Base-by-base conservation (phyloP, 2,888 invertebrate species). In the Tetragnatha montana region DNA sequence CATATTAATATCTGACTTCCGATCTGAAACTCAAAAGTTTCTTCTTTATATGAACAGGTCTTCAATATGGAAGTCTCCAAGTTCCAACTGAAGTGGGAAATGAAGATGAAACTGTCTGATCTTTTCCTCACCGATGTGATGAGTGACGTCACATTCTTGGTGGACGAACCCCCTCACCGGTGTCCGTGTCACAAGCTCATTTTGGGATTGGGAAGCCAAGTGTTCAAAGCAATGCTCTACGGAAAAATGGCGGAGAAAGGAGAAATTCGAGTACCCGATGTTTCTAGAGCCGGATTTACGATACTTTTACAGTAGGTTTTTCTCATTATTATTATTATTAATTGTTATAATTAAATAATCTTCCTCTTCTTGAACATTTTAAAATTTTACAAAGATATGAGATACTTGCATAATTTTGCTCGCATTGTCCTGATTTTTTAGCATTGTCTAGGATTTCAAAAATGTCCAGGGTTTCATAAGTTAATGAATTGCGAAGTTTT, bases 201-300 rank as follows among this genome's bases (percentile, higher is more conserved):
- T n/a, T 51, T 90, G 21, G 90, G 69, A 3, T 19, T 80, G 17
- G 90, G 83, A 7, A 90, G 90, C 70, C 19, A 87, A 69, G 90
- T 90, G 21, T 90, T 90, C 76, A 50, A 87, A 22, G 79, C 87
- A 21, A 90, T 90, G 90, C 74, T 90, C n/a, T 90, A 87, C 76
- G 90, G 90, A 8, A 75, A 75, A n/a, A 70, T 90, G 71, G 49
- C 50, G 6, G 87, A 90, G 35, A 47, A 76, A 14, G 74, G 70
- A 2, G 83, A 80, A 50, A 78, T 90, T 22, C 22, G 14, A 6
- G 68, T 87, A 0, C 87, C 90, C 1, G 90, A 90, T 70, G 87
- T 90, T 3, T 84, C 84, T 4, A n/a, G 50, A 51, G 75, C 21
- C 8, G 87, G 87, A 21, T 90, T 90, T 21, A 14, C 21, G 22